Conservation (phyloP, 2,888 invertebrate species). For the Aphrophora alni region DNA sequence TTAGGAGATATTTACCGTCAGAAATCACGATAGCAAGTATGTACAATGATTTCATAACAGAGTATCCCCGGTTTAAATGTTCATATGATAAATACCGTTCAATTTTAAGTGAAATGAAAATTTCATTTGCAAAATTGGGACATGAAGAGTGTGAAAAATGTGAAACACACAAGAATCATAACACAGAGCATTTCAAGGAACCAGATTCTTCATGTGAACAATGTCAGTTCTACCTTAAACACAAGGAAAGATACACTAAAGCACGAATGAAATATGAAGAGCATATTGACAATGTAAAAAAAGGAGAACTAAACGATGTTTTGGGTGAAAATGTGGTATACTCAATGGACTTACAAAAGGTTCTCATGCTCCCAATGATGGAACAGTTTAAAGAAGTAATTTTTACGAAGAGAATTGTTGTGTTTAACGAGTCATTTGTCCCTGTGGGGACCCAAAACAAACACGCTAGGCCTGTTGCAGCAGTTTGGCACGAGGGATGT, state of each 20-base stretch:
- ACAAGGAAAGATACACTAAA: too few relatives aligned
- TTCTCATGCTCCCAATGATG: background rate
- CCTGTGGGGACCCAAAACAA: background rate
- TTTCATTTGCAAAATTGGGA: too few relatives aligned
- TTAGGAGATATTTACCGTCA: too few relatives aligned
- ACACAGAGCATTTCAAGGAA: background rate
- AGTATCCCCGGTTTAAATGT: too few relatives aligned
- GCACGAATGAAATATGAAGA: too few relatives aligned
- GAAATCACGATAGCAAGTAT: too few relatives aligned
- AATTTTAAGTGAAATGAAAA: too few relatives aligned
- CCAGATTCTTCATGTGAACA: background rate
- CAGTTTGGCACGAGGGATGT: background rate
- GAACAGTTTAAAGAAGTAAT: constrained; percentile 18
- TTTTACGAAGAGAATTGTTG: background rate
- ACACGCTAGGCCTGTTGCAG: background rate
- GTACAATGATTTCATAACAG: too few relatives aligned
- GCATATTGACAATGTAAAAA: background rate
- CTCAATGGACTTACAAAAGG: constrained; percentile 24
- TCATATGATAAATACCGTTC: too few relatives aligned
- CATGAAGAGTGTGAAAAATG: background rate
- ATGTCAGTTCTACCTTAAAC: background rate
- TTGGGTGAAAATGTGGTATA: background rate
- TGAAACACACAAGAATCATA: background rate
- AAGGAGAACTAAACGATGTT: too few relatives aligned
- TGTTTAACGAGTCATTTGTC: constrained; percentile 14